Evolutionary conservation across 2,113 vertebrate genomes (phyloP).

Genomic region (Hippoglossus stenolepis): DNA sequence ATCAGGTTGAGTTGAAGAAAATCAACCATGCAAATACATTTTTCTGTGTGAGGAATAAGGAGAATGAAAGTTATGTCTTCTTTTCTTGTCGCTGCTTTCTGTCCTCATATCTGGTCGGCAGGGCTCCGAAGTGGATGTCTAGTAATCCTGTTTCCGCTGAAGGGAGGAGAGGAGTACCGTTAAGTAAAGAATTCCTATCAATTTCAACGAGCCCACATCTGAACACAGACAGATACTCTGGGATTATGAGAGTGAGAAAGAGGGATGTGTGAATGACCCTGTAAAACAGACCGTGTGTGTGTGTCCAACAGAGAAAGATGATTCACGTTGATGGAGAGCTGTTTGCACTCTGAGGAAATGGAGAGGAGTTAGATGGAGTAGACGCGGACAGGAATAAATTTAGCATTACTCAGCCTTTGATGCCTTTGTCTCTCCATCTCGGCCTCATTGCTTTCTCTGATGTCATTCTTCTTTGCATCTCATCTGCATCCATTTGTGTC

Average conservation of each 20-base stretch:
- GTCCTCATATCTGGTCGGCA: slow-evolving; percentile 2
- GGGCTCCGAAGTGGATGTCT: neutral
- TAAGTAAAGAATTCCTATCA: slow-evolving; percentile 14
- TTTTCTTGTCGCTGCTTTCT: slow-evolving; percentile 13
- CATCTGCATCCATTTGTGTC: slow-evolving; percentile 72
- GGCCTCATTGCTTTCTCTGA: slow-evolving; percentile 56
- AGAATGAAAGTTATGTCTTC: neutral
- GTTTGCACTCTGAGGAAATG: slow-evolving; percentile 63
- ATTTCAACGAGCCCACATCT: neutral
- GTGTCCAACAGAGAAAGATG: neutral
- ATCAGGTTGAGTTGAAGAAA: neutral
- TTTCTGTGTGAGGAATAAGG: slow-evolving; percentile 2
- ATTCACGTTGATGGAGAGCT: slow-evolving; percentile 62
- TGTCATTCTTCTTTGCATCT: slow-evolving; percentile 75
- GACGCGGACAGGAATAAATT: slow-evolving; percentile 63
- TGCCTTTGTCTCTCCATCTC: slow-evolving; percentile 59
- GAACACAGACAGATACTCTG: neutral
- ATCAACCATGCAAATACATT: neutral
- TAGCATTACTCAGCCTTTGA: slow-evolving; percentile 69
- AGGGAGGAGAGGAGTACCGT: neutral
- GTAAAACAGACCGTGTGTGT: neutral
- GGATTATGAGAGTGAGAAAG: neutral
- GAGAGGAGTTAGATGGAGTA: slow-evolving; percentile 47
- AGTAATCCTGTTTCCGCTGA: neutral
- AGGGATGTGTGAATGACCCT: neutral